Conservation (phyloP, 1,140 invertebrate genomes). For the Drosophila subobscura region DNA sequence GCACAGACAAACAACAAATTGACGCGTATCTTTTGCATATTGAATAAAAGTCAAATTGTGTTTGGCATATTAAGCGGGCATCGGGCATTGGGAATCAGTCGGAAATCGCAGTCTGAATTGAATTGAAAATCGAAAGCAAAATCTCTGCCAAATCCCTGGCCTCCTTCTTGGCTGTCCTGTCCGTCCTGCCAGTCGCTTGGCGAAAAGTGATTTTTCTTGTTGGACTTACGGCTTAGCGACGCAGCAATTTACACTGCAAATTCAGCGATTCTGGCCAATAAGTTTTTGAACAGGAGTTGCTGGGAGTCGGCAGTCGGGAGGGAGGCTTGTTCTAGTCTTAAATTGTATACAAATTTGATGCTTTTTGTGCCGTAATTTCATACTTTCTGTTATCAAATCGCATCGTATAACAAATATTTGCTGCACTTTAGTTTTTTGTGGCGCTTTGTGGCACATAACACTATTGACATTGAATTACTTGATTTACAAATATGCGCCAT, state of each 20-base stretch:
- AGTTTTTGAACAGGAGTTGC: slow-evolving; percentile 24
- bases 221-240: slow-evolving; percentile 71
- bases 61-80: slow-evolving; percentile 76
- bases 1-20: slow-evolving; percentile 64
- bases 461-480: slow-evolving; percentile 74
- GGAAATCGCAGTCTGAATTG: slow-evolving; percentile 1
- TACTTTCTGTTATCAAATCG: too few species aligned
- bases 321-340: slow-evolving; percentile 11
- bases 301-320: slow-evolving; percentile 11
- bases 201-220: slow-evolving; percentile 81
- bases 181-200: slow-evolving; percentile 13
- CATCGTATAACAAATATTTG: too few species aligned
- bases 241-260: slow-evolving; percentile 52
- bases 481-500: slow-evolving; percentile 18
- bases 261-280: slow-evolving; percentile 61
- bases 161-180: slow-evolving; percentile 1
- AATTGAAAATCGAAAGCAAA: slow-evolving; percentile 75
- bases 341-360: not conserved
- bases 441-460: slow-evolving; percentile 46
- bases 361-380: too few species aligned
- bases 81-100: slow-evolving; percentile 52
- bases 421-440: too few species aligned
- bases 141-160: slow-evolving; percentile 31
- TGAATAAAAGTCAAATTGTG: slow-evolving; percentile 81
- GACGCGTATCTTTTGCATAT: slow-evolving; percentile 76